Conservation (phyloP, 1,140 invertebrate genomes). For the Platyscapa corneri region DNA sequence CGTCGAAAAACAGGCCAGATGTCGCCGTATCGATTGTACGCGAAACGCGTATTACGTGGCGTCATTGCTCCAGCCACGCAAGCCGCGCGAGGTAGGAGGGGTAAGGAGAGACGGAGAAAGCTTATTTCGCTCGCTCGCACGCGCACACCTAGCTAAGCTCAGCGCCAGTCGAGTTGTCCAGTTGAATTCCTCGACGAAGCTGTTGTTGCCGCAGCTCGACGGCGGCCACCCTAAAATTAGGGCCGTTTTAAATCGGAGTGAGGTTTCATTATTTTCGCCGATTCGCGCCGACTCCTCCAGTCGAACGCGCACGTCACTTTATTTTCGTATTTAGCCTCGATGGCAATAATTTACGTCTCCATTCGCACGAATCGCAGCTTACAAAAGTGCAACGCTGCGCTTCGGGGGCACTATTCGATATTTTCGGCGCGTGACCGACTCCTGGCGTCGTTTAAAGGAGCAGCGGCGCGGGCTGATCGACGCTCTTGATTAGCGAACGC, state of each 20-base stretch:
- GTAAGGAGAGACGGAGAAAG: neutral
- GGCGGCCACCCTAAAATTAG: neutral
- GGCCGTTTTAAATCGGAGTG: neutral
- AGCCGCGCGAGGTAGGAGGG: neutral
- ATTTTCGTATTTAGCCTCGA: no score
- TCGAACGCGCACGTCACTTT: no score
- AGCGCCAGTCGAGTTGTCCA: conserved; percentile 35
- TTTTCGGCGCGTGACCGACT: no score
- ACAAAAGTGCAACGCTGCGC: no score
- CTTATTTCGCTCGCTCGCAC: neutral
- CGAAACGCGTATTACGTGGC: conserved; percentile 31
- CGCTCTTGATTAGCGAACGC: no score
- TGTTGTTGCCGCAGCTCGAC: neutral
- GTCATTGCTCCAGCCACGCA: neutral
- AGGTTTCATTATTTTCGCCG: neutral
- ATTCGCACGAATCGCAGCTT: no score
- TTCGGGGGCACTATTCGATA: no score
- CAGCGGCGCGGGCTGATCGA: no score
- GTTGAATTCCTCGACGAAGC: conserved; percentile 35
- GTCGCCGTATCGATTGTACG: conserved; percentile 40
- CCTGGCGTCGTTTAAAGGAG: no score
- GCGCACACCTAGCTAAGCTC: neutral
- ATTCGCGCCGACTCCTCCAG: no score
- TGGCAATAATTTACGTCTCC: no score
- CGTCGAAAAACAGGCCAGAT: conserved; percentile 42